Evolutionary conservation across 2,113 vertebrate genomes (phyloP).

Genomic region (Laterallus jamaicensis): DNA sequence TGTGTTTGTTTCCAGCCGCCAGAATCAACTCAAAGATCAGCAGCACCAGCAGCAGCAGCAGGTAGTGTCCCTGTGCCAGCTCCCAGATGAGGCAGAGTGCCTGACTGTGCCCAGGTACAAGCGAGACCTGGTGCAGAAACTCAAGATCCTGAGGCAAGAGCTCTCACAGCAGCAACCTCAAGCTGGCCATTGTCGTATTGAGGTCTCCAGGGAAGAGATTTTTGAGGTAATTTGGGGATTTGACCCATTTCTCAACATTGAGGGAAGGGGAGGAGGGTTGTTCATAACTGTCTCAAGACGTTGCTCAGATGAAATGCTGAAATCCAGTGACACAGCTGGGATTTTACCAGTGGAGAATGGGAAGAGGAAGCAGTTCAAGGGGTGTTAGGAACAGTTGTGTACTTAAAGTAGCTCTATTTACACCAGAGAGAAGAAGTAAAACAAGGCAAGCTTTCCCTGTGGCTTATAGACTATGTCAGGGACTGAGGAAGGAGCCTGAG

Average conservation of each 20-base stretch:
- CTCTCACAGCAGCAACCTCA: conserved; percentile 98
- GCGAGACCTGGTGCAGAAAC: conserved; percentile 96
- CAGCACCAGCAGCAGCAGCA: conserved; percentile 80
- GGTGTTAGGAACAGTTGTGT: not conserved
- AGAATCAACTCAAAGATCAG: conserved; percentile 87
- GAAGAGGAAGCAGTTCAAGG: not conserved
- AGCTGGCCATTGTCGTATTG: conserved; percentile 96
- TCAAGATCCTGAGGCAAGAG: conserved; percentile 96
- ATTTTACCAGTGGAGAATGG: not conserved
- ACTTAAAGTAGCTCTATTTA: not conserved
- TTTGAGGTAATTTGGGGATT: conserved; percentile 85
- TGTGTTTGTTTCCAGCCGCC: conserved; percentile 75
- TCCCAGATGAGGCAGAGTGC: conserved; percentile 91
- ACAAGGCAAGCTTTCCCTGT: not conserved
- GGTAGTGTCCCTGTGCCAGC: conserved; percentile 83
- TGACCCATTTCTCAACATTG: not conserved
- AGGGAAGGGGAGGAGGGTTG: not conserved
- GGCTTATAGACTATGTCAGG: not conserved
- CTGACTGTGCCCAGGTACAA: conserved; percentile 94
- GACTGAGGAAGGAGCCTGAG: not conserved
- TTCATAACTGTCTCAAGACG: not conserved
- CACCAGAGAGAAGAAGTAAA: not conserved
- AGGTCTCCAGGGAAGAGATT: conserved; percentile 97
- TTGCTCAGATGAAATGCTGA: not conserved
- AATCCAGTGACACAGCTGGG: not conserved